phyloP scores from a whole-genome alignment of 2,797 vertebrate species.

The Echeneis naucrates region DNA sequence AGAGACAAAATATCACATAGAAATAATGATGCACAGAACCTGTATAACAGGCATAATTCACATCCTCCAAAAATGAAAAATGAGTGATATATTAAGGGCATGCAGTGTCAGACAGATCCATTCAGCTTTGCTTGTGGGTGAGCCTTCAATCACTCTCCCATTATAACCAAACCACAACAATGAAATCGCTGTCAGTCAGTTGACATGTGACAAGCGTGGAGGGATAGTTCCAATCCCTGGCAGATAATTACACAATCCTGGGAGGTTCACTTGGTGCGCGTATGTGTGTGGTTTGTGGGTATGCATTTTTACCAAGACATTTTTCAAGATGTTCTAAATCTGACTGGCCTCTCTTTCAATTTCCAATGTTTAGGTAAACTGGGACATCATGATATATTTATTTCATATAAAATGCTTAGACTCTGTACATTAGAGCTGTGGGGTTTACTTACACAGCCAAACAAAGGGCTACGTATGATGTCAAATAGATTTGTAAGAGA shows the following conservation, averaged over 20 bases:
- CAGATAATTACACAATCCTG: constrained; percentile 55
- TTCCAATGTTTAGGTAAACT: constrained; percentile 10
- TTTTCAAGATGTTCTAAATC: constrained; percentile 20
- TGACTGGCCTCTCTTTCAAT: constrained; percentile 19
- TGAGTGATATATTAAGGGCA: constrained; percentile 62
- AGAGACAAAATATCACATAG: constrained; percentile 6
- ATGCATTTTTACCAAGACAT: background rate
- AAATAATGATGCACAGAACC: constrained; percentile 6
- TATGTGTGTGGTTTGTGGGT: background rate
- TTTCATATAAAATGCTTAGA: background rate
- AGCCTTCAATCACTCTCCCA: constrained; percentile 40
- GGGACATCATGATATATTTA: constrained; percentile 2
- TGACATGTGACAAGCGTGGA: constrained; percentile 55
- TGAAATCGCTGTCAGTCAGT: constrained; percentile 62
- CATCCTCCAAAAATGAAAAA: constrained; percentile 25
- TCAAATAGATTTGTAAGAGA: constrained; percentile 27
- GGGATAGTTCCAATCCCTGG: constrained; percentile 43
- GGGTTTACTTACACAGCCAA: constrained; percentile 30
- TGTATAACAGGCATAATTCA: constrained; percentile 5
- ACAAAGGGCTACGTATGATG: constrained; percentile 5
- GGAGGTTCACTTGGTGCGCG: background rate
- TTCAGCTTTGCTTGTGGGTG: constrained; percentile 40
- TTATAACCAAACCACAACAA: constrained; percentile 49
- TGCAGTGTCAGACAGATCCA: constrained; percentile 45
- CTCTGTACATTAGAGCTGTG: constrained; percentile 27